Percentiles rank a stretch among this genome's conserved stretches.
Conservation (phyloP, 2,113 vertebrate genomes). For the Oxygymnocypris stewartii region DNA sequence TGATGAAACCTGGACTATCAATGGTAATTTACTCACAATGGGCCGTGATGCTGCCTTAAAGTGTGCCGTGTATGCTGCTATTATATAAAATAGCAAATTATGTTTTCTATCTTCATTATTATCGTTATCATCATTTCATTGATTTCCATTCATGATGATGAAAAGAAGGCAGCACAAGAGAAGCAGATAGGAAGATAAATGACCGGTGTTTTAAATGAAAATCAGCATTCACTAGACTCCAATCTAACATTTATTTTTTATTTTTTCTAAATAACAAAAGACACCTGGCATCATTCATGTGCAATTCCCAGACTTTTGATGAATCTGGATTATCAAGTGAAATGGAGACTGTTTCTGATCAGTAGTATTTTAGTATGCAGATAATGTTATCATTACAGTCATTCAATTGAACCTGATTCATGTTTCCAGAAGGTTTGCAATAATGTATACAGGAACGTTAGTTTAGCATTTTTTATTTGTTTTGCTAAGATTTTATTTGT, state of each 20-base stretch:
- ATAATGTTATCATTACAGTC: background rate
- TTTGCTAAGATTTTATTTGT: background rate
- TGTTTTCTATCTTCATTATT: constrained; percentile 8
- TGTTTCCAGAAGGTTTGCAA: background rate
- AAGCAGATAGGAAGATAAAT: background rate
- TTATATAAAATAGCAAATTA: constrained; percentile 4
- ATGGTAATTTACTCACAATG: constrained; percentile 4
- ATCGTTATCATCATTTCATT: constrained; percentile 33
- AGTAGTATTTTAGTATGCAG: background rate
- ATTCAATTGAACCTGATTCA: background rate
- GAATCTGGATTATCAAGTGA: background rate
- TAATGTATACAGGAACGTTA: no score
- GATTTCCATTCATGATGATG: background rate
- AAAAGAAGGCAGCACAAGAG: background rate
- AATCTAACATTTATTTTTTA: background rate
- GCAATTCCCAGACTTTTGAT: background rate
- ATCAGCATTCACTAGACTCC: background rate
- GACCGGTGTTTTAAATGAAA: constrained; percentile 7
- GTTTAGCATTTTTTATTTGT: no score
- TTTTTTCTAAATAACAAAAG: background rate
- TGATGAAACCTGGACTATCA: constrained; percentile 11
- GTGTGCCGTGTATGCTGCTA: background rate
- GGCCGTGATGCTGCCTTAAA: constrained; percentile 21
- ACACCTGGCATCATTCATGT: constrained; percentile 18
- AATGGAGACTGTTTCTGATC: background rate